Conservation (phyloP, 2,797 vertebrate genomes). For the Anas bahamensis region DNA sequence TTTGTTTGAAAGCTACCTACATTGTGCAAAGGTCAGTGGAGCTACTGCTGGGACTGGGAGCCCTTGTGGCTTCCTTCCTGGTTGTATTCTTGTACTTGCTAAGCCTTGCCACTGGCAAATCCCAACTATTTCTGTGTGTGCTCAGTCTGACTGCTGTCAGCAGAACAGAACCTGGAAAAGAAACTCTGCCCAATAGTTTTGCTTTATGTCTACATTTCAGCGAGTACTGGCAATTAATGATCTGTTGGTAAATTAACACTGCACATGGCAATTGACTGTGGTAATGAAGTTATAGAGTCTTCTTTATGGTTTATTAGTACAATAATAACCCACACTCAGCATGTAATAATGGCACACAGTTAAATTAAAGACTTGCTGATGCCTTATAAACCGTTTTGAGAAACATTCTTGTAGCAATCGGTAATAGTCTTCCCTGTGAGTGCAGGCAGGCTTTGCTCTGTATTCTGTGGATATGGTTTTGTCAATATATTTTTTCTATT, state of each 20-base stretch:
- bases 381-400: slow-evolving; percentile 63
- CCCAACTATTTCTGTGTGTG: neutral
- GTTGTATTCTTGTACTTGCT: neutral
- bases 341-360: slow-evolving; percentile 64
- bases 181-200: slow-evolving; percentile 40
- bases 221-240: slow-evolving; percentile 36
- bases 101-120: neutral
- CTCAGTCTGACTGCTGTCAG: neutral
- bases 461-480: slow-evolving; percentile 1
- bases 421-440: neutral
- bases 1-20: neutral
- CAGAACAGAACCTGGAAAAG: slow-evolving; percentile 8
- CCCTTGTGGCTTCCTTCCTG: neutral
- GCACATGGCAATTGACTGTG: slow-evolving; percentile 69
- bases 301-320: slow-evolving; percentile 76
- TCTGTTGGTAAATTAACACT: slow-evolving; percentile 64
- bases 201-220: slow-evolving; percentile 43
- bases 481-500: slow-evolving; percentile 47
- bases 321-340: slow-evolving; percentile 70
- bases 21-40: neutral
- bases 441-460: neutral
- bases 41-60: neutral
- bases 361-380: slow-evolving; percentile 75
- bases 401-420: slow-evolving; percentile 13
- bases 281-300: slow-evolving; percentile 72